A percentile compares a stretch with the other conserved stretches of the same genome.
phyloP scores from a whole-genome alignment of 2,113 vertebrate genomes.

The Andinoacara biseriatus region DNA sequence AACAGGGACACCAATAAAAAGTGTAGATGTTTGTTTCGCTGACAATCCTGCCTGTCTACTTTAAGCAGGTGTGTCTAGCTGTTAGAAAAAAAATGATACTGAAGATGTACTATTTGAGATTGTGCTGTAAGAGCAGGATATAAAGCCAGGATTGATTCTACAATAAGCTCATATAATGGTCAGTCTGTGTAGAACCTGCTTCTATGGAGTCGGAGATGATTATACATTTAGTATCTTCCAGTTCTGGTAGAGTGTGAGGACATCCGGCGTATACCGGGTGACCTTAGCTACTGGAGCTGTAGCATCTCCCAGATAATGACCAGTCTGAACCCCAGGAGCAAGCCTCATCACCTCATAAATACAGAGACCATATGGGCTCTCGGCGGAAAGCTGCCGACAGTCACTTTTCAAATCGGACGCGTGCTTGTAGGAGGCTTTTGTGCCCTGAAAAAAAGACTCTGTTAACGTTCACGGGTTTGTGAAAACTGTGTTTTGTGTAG shows the following conservation, averaged over 20 bases:
- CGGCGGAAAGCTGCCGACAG: constrained; percentile 51
- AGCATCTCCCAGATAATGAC: constrained; percentile 78
- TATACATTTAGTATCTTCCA: constrained; percentile 74
- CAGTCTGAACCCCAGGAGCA: constrained; percentile 69
- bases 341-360: constrained; percentile 69
- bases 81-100: constrained; percentile 25
- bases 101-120: constrained; percentile 45
- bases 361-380: constrained; percentile 61
- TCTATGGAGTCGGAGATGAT: constrained; percentile 72
- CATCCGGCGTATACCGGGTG: constrained; percentile 62
- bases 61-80: constrained; percentile 4
- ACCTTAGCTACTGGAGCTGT: constrained; percentile 72
- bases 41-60: background rate
- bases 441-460: constrained; percentile 24
- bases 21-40: constrained; percentile 1
- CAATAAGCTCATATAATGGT: constrained; percentile 63
- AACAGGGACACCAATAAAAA: background rate
- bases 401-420: constrained; percentile 68
- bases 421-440: constrained; percentile 62
- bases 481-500: constrained; percentile 47
- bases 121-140: constrained; percentile 57
- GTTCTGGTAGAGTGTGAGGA: constrained; percentile 54
- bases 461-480: constrained; percentile 38
- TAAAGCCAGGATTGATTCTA: constrained; percentile 55
- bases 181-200: constrained; percentile 54